Evolutionary conservation across 2,113 vertebrate species (phyloP).

Genomic region (Brienomyrus longianalis): DNA sequence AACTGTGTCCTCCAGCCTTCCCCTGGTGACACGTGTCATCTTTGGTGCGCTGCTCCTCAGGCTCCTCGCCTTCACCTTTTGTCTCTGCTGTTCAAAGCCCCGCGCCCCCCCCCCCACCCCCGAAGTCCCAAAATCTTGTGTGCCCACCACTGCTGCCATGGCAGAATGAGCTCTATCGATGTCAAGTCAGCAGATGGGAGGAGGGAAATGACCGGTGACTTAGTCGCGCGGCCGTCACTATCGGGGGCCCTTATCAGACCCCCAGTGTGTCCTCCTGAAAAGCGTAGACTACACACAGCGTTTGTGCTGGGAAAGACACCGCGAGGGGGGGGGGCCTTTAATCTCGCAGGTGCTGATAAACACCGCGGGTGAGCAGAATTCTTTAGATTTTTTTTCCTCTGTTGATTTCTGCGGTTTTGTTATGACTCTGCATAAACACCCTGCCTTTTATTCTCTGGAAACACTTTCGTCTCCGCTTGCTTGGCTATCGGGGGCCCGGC

Average conservation of each 20-base stretch:
- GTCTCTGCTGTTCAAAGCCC: background rate
- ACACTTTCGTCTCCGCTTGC: constrained; percentile 29
- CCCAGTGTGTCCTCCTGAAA: constrained; percentile 27
- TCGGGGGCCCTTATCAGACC: constrained; percentile 46
- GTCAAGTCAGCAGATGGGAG: constrained; percentile 8
- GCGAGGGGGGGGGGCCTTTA: constrained; percentile 42
- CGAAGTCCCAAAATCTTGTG: background rate
- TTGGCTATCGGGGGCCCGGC: background rate
- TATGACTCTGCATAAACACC: constrained; percentile 59
- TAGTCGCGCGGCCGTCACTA: constrained; percentile 43
- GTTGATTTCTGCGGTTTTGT: constrained; percentile 44
- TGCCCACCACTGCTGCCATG: background rate
- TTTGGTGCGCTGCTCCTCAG: background rate
- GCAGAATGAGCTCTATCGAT: background rate
- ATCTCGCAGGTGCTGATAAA: constrained; percentile 30
- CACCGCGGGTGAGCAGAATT: constrained; percentile 18
- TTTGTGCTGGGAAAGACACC: constrained; percentile 31
- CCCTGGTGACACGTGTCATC: background rate
- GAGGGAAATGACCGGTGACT: constrained; percentile 31
- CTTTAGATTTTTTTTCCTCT: constrained; percentile 37
- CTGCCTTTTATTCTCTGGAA: constrained; percentile 33
- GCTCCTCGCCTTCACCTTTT: background rate
- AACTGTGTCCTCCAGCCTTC: constrained; percentile 10
- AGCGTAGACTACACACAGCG: constrained; percentile 55
- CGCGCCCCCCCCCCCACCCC: background rate